Conservation (phyloP, 2,113 vertebrate genomes). For the Phylloscopus whistleri region DNA sequence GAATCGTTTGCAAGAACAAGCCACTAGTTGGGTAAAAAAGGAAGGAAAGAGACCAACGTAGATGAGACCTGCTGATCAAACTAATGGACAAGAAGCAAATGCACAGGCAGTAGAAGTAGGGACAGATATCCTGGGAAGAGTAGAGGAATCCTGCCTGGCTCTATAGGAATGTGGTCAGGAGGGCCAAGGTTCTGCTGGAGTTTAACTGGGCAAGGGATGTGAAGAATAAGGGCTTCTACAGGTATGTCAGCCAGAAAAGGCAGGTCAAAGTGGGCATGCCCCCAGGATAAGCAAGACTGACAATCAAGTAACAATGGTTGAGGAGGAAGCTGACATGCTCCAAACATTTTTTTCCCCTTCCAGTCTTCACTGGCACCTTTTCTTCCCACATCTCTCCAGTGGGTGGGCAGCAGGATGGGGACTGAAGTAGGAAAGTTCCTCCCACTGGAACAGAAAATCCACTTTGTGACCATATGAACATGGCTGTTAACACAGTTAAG, state of each 20-base stretch:
- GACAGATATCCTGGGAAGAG: neutral
- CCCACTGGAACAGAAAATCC: neutral
- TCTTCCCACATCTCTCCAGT: neutral
- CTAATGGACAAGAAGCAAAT: neutral
- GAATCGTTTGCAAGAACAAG: neutral
- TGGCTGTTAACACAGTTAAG: neutral
- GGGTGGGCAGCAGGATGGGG: too few species aligned
- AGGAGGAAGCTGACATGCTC: neutral
- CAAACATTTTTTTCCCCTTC: neutral
- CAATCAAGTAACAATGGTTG: neutral
- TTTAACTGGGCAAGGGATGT: neutral
- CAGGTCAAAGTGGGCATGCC: neutral
- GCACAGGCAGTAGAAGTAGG: neutral
- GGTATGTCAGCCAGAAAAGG: neutral
- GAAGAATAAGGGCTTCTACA: neutral
- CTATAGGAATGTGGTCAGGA: neutral
- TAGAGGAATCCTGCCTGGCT: neutral
- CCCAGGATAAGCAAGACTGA: neutral
- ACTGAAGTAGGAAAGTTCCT: neutral
- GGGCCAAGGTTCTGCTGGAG: neutral
- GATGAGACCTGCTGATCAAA: neutral
- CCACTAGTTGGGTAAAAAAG: neutral
- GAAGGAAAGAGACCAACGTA: neutral
- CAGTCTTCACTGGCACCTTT: neutral
- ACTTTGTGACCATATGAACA: accelerated